phyloP scores from a whole-genome alignment of 2,797 vertebrate genomes.

The Gymnopithys bicolor region DNA sequence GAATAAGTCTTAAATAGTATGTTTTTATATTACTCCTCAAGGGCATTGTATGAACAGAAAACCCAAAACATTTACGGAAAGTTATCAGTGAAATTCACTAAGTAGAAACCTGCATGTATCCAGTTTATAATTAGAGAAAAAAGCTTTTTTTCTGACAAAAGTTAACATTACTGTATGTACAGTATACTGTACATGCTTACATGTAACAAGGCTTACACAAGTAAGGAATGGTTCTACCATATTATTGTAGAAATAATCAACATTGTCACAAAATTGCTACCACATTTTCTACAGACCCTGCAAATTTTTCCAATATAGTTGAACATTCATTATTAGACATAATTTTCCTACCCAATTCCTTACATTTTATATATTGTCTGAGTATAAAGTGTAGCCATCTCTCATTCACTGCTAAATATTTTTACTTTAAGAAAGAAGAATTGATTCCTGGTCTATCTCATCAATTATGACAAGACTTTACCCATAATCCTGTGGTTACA shows the following conservation, averaged over 20 bases:
- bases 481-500: background rate
- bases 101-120: background rate
- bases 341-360: background rate
- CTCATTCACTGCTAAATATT: background rate
- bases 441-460: background rate
- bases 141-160: background rate
- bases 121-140: background rate
- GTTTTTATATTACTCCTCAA: background rate
- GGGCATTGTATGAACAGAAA: background rate
- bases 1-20: slow-evolving; percentile 12
- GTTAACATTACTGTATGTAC: background rate
- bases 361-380: background rate
- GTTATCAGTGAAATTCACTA: background rate
- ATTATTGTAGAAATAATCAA: background rate
- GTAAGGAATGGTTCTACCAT: background rate
- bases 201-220: background rate
- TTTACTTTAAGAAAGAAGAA: background rate
- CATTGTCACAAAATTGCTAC: background rate
- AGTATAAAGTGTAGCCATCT: background rate
- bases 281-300: background rate
- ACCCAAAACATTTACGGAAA: background rate
- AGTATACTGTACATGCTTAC: background rate
- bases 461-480: background rate
- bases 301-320: background rate
- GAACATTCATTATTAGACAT: background rate